phyloP scores from a whole-genome alignment of 2,797 vertebrate species.

The Falco berigora region DNA sequence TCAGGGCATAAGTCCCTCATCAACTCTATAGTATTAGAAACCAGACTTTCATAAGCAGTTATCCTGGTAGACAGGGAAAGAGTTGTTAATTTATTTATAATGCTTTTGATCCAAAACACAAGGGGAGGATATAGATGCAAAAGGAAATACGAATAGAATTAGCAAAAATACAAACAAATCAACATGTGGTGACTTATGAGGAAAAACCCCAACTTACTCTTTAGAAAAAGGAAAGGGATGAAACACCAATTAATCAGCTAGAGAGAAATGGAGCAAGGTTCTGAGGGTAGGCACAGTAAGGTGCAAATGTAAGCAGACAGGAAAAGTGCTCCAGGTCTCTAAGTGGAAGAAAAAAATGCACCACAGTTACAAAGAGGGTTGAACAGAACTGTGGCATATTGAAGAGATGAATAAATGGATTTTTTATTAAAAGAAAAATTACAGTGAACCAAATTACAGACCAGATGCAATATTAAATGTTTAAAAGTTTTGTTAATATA shows the following conservation, averaged over 20 bases:
- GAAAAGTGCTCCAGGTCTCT: neutral
- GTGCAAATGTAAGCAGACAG: neutral
- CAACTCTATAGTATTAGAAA: neutral
- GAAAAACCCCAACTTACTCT: neutral
- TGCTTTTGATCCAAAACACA: neutral
- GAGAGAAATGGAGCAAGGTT: neutral
- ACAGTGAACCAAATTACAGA: neutral
- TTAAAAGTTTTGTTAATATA: neutral
- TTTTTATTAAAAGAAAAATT: neutral
- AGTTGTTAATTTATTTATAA: neutral
- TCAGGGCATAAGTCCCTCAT: neutral
- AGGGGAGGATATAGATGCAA: neutral
- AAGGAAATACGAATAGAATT: neutral
- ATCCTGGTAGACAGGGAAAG: neutral
- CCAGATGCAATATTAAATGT: neutral
- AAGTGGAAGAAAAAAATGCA: neutral
- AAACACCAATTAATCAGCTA: neutral
- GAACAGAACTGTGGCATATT: neutral
- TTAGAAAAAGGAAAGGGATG: neutral
- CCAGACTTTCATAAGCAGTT: neutral
- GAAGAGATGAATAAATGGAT: neutral
- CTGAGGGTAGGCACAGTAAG: neutral
- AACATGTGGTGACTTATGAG: neutral
- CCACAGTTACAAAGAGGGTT: neutral
- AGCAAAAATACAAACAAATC: neutral